These are phyloP conservation scores for Lophochroa leadbeateri DNA, from an alignment of 2,113 vertebrate species.

Conservation along the genomic window DNA sequence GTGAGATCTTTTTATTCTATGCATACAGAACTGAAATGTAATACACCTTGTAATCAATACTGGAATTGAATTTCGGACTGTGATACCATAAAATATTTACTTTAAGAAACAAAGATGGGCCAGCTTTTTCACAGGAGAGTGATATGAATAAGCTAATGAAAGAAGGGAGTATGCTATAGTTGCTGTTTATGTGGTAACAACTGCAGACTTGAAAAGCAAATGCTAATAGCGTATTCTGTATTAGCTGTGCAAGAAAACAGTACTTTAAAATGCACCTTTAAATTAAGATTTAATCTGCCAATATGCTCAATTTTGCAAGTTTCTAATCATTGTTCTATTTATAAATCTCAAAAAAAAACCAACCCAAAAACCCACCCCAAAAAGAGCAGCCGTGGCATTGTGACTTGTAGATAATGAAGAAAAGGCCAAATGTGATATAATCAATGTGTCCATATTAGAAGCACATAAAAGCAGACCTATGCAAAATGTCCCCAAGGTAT, in stretches of 20 bases:
- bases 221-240: not conserved
- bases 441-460: not conserved
- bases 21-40: not conserved
- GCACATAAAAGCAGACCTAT: not conserved
- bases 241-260: not conserved
- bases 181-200: not conserved
- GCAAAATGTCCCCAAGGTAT: not conserved
- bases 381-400: not conserved
- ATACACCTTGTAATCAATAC: not conserved
- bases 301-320: not conserved
- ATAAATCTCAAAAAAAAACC: not conserved
- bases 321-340: constrained; percentile 3
- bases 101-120: not conserved
- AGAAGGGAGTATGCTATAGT: not conserved
- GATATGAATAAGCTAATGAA: constrained; percentile 5
- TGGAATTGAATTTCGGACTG: not conserved
- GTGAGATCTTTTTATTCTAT: not conserved
- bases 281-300: constrained; percentile 20
- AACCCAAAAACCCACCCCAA: not conserved
- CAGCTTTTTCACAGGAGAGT: not conserved
- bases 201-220: not conserved
- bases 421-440: not conserved
- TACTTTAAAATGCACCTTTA: not conserved
- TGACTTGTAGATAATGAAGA: not conserved
- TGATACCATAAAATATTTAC: constrained; percentile 6